Conservation (phyloP, 2,797 vertebrate genomes). For the Brotogeris chrysoptera region DNA sequence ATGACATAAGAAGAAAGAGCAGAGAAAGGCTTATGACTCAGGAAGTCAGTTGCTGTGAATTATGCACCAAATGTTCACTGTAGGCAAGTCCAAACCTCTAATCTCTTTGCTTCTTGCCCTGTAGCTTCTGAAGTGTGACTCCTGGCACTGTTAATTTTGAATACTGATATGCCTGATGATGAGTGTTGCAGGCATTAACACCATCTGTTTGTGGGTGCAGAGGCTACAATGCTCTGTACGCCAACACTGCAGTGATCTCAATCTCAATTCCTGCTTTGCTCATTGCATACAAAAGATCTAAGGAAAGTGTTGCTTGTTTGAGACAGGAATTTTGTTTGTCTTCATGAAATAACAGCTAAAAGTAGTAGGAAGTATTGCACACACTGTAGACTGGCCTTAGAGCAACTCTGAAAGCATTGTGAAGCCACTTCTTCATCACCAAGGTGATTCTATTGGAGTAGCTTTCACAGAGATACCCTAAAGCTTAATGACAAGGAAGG, state of each 20-base stretch:
- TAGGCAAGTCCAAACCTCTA: not conserved
- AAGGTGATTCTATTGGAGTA: not conserved
- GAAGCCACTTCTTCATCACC: not conserved
- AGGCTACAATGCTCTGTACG: not conserved
- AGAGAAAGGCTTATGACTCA: not conserved
- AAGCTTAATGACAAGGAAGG: not conserved
- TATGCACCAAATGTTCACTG: not conserved
- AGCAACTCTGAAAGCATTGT: not conserved
- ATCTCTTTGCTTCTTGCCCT: constrained; percentile 21
- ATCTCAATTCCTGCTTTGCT: not conserved
- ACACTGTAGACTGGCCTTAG: not conserved
- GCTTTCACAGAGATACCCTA: not conserved
- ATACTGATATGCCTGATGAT: not conserved
- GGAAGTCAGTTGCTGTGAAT: not conserved
- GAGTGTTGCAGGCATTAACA: not conserved
- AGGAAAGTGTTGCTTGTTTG: not conserved
- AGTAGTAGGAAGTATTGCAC: not conserved
- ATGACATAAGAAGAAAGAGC: not conserved
- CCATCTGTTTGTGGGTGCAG: not conserved
- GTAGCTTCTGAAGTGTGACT: constrained; percentile 24
- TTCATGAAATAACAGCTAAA: not conserved
- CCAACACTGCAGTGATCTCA: not conserved
- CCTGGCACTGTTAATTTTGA: constrained; percentile 4
- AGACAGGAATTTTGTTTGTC: not conserved
- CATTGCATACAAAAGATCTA: not conserved